Evolutionary conservation across 2,113 vertebrate species (phyloP), one percentile per base, ranked within the genome.

Genomic region (Hiodon tergisus): DNA sequence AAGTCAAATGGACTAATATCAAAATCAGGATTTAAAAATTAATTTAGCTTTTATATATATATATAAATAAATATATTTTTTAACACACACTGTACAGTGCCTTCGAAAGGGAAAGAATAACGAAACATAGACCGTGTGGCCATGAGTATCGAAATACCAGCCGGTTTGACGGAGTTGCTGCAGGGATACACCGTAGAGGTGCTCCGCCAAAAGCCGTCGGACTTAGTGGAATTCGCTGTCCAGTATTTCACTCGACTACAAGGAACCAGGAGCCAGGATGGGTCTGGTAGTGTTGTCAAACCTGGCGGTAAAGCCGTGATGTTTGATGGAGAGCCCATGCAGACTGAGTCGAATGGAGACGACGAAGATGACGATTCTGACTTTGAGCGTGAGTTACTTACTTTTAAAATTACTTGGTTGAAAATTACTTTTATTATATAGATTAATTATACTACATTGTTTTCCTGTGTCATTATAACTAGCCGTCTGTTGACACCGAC

Each of bases 131-230:
- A 86, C 53, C 53, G 52, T 54, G 73, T 17, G 59, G 77, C 84
- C 86, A 98, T 98, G 96, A 98, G 93, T 92, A 95, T 98, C 87
- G 94, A 96, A 87, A 98, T 98, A 88, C 97, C 97, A 63, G 89
- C 93, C 79, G 97, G 97, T 79, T 90, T 98, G 87, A 98, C 95
- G 65, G 96, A 98, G 88, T 91, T 98, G 86, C 93, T 98, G 86
- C 95, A 98, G 88, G 95, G 95, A 78, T 98, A 96, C 87, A 98
- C 97, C 8, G 95, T 98, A 87, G 96, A 98, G 87, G 97, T 98
- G 80, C 89, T 98, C 82, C 92, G 97, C 86, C 93, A 93, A 84
- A 91, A 92, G 83, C 97, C 97, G 76, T 85, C 94, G 31, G 95
- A 98, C 86, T 91, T 98, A 75, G 89, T 98, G 81, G 93, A 94